A percentile compares a stretch with the other conserved stretches of the same genome.
phyloP scores from a whole-genome alignment of 2,888 invertebrate genomes.

The Epinotia brunnichana region DNA sequence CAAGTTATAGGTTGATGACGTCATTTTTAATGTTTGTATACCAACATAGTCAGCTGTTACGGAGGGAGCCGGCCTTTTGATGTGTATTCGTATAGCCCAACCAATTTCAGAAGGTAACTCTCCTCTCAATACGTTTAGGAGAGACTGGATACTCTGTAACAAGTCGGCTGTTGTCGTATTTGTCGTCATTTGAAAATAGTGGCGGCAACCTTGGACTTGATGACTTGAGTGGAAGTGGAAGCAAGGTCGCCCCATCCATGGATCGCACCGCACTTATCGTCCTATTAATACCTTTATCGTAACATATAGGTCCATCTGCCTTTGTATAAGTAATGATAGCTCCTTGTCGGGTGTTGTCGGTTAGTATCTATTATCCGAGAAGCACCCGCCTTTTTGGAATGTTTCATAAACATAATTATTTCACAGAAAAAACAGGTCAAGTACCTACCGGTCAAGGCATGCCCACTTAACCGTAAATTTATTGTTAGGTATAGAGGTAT shows the following conservation, averaged over 20 bases:
- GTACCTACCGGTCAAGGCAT: too few relatives aligned
- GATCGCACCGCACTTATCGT: constrained; percentile 18
- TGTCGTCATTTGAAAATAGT: constrained; percentile 38
- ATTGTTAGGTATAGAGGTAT: too few relatives aligned
- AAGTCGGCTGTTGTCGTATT: background rate
- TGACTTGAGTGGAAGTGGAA: too few relatives aligned
- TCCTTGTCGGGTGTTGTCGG: too few relatives aligned
- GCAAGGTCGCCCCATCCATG: constrained; percentile 36
- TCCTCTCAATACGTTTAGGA: background rate
- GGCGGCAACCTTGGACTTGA: constrained; percentile 40
- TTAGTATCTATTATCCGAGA: too few relatives aligned
- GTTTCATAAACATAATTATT: too few relatives aligned
- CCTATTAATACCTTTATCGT: background rate
- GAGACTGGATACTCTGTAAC: background rate
- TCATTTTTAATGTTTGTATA: constrained; percentile 21
- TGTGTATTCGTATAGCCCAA: constrained; percentile 15
- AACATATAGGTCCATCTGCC: background rate
- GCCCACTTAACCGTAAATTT: too few relatives aligned
- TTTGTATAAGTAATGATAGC: too few relatives aligned
- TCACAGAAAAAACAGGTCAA: too few relatives aligned
- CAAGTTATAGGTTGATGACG: background rate
- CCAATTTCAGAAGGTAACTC: constrained; percentile 18
- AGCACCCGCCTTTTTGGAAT: too few relatives aligned
- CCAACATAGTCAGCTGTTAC: constrained; percentile 38
- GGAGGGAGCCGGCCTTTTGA: constrained; percentile 20